phyloP scores from a whole-genome alignment of 1,140 invertebrate species.

The Augochlora pura region DNA sequence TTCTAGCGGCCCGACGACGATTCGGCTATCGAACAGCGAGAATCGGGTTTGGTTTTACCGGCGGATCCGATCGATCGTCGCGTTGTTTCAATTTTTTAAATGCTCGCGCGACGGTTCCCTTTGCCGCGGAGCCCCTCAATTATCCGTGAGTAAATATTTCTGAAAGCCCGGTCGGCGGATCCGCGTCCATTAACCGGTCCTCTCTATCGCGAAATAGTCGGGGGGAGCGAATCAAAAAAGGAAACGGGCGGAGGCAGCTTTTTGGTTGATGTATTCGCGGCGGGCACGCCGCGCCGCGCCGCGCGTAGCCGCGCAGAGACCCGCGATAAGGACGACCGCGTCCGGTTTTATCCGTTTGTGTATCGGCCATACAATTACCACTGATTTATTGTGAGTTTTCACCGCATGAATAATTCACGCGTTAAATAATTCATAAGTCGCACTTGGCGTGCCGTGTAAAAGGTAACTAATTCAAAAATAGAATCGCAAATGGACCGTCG shows the following conservation, averaged over 20 bases:
- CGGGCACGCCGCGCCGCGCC: neutral
- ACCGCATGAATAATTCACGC: slow-evolving; percentile 51
- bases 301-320: no score
- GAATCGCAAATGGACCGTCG: neutral
- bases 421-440: slow-evolving; percentile 64
- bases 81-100: no score
- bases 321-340: slow-evolving; percentile 30
- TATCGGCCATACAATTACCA: slow-evolving; percentile 51
- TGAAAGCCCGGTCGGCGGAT: neutral
- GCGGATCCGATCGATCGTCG: no score
- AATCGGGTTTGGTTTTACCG: no score
- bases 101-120: no score
- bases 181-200: neutral
- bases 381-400: slow-evolving; percentile 52
- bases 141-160: neutral
- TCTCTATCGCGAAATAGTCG: neutral
- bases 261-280: neutral
- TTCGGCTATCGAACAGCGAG: no score
- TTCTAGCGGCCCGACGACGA: no score
- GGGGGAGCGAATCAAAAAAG: no score
- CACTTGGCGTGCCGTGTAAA: slow-evolving; percentile 55
- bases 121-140: no score
- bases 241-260: neutral
- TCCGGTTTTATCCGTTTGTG: slow-evolving; percentile 45
- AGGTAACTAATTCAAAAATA: slow-evolving; percentile 59